Evolutionary conservation across 2,113 vertebrate genomes (phyloP).

Genomic region (Salminus brasiliensis): DNA sequence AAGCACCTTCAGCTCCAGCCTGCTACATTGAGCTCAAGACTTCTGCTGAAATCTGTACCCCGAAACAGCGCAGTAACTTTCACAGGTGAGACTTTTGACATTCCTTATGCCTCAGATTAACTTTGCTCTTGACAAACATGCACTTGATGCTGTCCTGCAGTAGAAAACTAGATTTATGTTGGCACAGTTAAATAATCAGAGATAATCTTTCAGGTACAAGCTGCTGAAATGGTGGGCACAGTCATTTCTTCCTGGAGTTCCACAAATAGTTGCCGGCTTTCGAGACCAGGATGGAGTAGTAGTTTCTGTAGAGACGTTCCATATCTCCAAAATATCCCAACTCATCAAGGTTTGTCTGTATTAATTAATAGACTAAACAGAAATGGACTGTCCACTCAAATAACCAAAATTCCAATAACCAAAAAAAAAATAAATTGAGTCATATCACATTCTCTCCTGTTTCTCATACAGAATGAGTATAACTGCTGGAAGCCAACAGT

Average conservation of each 20-base stretch:
- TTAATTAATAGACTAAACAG: background rate
- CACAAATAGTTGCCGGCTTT: conserved; percentile 85
- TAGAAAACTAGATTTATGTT: too few species aligned
- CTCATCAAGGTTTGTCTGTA: conserved; percentile 77
- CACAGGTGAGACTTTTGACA: conserved; percentile 75
- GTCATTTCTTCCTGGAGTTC: conserved; percentile 88
- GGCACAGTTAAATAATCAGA: too few species aligned
- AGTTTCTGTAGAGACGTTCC: conserved; percentile 80
- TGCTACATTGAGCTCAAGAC: conserved; percentile 92
- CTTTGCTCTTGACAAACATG: background rate
- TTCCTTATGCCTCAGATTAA: background rate
- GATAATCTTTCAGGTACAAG: conserved; percentile 77
- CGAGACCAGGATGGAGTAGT: conserved; percentile 82
- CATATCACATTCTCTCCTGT: background rate
- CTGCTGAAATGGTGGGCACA: conserved; percentile 95
- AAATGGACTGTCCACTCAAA: background rate
- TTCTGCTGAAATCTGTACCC: conserved; percentile 84
- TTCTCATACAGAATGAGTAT: conserved; percentile 75
- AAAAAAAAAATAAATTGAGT: too few species aligned
- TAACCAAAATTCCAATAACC: too few species aligned
- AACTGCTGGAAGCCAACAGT: conserved; percentile 90
- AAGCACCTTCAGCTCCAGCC: conserved; percentile 72
- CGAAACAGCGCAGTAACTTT: conserved; percentile 85
- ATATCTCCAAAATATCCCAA: conserved; percentile 84
- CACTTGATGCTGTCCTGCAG: too few species aligned